phyloP scores from a whole-genome alignment of 2,113 vertebrate species.

The Psittacara wagleri region DNA sequence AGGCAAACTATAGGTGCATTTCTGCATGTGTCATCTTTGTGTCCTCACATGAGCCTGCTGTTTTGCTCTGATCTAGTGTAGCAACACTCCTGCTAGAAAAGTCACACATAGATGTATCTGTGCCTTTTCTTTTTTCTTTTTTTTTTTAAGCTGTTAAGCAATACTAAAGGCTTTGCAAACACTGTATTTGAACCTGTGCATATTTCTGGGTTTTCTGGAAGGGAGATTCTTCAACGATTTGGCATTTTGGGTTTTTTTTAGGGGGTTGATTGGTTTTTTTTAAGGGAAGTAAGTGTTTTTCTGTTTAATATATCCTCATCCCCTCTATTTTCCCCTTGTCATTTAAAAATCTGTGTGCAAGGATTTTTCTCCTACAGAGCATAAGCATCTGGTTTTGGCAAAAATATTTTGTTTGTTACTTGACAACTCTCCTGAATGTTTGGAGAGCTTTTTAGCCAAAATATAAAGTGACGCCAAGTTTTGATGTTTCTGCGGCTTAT shows the following conservation, averaged over 20 bases:
- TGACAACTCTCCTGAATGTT: not conserved
- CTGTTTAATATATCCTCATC: not conserved
- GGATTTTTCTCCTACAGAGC: not conserved
- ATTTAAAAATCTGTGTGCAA: not conserved
- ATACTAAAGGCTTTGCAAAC: not conserved
- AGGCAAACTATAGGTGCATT: not conserved
- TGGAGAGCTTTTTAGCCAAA: not conserved
- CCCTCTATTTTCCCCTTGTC: not conserved
- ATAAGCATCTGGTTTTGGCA: not conserved
- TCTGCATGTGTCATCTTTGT: not conserved
- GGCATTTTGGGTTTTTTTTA: not conserved
- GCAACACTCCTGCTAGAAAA: not conserved
- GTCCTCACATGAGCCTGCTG: not conserved
- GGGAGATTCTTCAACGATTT: not conserved
- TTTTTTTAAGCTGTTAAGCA: not conserved
- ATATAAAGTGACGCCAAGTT: not conserved
- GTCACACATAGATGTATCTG: not conserved
- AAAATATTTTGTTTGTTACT: no score
- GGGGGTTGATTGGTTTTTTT: not conserved
- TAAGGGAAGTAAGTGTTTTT: not conserved
- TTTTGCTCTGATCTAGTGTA: not conserved
- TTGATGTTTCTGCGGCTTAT: not conserved
- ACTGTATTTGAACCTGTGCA: not conserved
- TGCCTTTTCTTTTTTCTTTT: fast-evolving
- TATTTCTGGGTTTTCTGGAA: not conserved